These are phyloP conservation scores for Sebastes wilsoni DNA, from an alignment of 2,797 vertebrate species.

Conservation along the genomic window DNA sequence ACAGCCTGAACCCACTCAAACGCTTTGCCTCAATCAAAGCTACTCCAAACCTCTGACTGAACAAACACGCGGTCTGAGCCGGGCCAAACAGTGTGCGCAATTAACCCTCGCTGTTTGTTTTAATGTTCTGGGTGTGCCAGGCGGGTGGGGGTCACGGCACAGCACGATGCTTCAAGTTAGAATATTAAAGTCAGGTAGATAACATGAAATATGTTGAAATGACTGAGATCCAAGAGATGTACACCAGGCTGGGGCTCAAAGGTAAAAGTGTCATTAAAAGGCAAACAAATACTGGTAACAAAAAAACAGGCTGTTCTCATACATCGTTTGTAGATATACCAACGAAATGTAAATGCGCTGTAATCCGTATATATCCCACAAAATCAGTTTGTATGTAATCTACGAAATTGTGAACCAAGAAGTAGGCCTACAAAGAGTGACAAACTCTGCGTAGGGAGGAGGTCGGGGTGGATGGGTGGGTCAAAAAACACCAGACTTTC, in stretches of 20 bases:
- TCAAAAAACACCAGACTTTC: no score
- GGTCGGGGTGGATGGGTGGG: no score
- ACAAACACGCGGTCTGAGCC: slow-evolving; percentile 48
- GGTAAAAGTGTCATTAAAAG: background rate
- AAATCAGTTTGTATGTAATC: no score
- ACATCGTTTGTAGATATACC: no score
- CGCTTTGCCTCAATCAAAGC: slow-evolving; percentile 51
- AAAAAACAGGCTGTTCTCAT: background rate
- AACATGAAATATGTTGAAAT: background rate
- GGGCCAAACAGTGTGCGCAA: slow-evolving; percentile 3
- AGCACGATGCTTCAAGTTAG: background rate
- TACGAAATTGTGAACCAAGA: no score
- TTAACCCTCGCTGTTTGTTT: slow-evolving; percentile 46
- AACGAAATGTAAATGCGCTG: no score
- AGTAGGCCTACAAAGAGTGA: no score
- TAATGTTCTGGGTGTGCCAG: slow-evolving; percentile 34
- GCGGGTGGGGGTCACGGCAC: slow-evolving; percentile 1
- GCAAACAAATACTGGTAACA: background rate
- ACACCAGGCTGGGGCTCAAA: background rate
- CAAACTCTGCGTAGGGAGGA: no score
- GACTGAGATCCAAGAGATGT: background rate
- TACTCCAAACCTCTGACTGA: slow-evolving; percentile 48
- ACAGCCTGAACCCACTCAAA: slow-evolving; percentile 53
- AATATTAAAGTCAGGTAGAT: background rate
- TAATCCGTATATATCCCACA: no score